These are phyloP conservation scores for Pyrocoelia pectoralis DNA, from an alignment of 2,888 invertebrate genomes.

Conservation along the genomic window DNA sequence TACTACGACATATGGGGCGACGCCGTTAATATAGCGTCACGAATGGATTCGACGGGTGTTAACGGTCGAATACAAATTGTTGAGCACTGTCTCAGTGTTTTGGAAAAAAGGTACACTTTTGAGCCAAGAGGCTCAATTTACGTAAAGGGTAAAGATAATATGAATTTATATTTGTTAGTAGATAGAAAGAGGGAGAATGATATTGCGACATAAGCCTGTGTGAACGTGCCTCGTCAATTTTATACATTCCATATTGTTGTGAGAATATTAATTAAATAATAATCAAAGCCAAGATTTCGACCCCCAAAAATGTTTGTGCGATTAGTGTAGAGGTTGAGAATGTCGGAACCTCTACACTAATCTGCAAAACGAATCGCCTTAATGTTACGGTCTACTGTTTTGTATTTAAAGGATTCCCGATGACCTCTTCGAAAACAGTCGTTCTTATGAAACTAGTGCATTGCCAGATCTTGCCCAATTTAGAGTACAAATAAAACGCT, in stretches of 20 bases:
- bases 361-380: slow-evolving; percentile 27
- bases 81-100: slow-evolving; percentile 74
- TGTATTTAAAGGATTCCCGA: not conserved
- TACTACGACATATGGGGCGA: slow-evolving; percentile 99
- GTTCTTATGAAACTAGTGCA: slow-evolving; percentile 35
- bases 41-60: slow-evolving; percentile 97
- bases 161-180: slow-evolving; percentile 85
- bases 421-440: slow-evolving; percentile 14
- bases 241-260: slow-evolving; percentile 23
- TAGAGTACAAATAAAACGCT: slow-evolving; percentile 35
- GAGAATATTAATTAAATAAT: slow-evolving; percentile 14
- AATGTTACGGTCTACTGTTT: slow-evolving; percentile 18
- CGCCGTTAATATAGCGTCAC: slow-evolving; percentile 94
- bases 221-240: slow-evolving; percentile 25
- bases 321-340: too few relatives aligned
- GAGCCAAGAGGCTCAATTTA: slow-evolving; percentile 93
- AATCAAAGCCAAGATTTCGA: not conserved
- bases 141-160: slow-evolving; percentile 96
- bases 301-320: too few relatives aligned
- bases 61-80: slow-evolving; percentile 85
- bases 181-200: slow-evolving; percentile 54
- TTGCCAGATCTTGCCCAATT: slow-evolving; percentile 37
- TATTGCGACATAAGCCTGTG: slow-evolving; percentile 11
- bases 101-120: slow-evolving; percentile 82
- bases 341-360: not conserved